Conservation (phyloP, 2,888 invertebrate genomes). For the Drosophila sordidula region DNA sequence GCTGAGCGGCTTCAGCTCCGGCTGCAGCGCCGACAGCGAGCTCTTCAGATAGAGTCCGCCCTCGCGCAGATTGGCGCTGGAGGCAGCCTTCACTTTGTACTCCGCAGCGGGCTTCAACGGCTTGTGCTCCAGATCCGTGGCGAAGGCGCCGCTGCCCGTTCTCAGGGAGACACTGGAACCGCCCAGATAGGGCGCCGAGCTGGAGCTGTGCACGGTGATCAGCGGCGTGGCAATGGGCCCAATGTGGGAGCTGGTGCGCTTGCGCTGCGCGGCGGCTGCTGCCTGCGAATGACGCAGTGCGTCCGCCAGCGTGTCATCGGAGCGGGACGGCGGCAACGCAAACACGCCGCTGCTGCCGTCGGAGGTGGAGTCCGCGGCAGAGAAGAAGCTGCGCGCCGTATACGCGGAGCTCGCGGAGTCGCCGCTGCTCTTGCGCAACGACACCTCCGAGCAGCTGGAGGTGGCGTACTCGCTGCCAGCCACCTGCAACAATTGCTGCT, state of each 20-base stretch:
- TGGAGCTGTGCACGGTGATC: conserved; percentile 77
- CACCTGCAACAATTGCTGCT: conserved; percentile 70
- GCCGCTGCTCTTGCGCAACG: conserved; percentile 86
- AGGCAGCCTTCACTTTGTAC: conserved; percentile 61
- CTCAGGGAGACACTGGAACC: conserved; percentile 73
- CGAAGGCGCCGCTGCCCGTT: conserved; percentile 59
- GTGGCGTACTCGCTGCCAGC: conserved; percentile 38
- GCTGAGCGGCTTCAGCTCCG: conserved; percentile 85
- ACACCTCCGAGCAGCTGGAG: conserved; percentile 81
- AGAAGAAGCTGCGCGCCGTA: conserved; percentile 85
- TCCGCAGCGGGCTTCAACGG: conserved; percentile 58
- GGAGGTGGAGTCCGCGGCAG: conserved; percentile 76
- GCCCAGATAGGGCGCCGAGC: conserved; percentile 88
- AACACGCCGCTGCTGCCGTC: conserved; percentile 71
- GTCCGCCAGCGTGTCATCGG: conserved; percentile 90
- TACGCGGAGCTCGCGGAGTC: conserved; percentile 86
- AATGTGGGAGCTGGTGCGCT: conserved; percentile 87
- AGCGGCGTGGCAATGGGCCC: conserved; percentile 64
- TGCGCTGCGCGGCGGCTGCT: conserved; percentile 86
- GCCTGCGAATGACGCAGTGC: conserved; percentile 86
- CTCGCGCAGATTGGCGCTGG: conserved; percentile 83
- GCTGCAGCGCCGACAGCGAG: conserved; percentile 86
- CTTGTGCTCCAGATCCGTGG: conserved; percentile 70
- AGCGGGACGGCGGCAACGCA: conserved; percentile 91
- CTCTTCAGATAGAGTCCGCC: conserved; percentile 86